phyloP scores from a whole-genome alignment of 2,888 invertebrate genomes.

The Phlogophora meticulosa region DNA sequence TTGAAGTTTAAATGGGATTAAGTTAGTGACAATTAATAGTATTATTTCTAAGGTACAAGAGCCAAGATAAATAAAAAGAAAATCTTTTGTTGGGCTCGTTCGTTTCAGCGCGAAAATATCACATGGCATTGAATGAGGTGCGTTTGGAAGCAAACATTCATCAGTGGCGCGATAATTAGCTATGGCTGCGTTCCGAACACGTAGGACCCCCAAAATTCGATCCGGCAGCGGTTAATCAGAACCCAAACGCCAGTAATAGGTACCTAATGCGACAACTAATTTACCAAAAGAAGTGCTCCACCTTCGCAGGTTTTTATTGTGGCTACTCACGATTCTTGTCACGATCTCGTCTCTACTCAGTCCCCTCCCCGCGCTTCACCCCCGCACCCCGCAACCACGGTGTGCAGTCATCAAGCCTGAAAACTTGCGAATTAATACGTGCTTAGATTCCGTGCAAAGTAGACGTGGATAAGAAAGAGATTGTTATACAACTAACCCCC shows the following conservation, averaged over 20 bases:
- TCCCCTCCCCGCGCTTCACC: slow-evolving; percentile 30
- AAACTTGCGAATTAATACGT: slow-evolving; percentile 89
- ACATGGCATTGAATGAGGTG: slow-evolving; percentile 63
- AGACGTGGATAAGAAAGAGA: slow-evolving; percentile 65
- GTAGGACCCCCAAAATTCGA: slow-evolving; percentile 68
- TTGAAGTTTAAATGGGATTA: not conserved
- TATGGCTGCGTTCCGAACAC: slow-evolving; percentile 66
- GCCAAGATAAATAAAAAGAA: slow-evolving; percentile 5
- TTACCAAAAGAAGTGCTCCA: slow-evolving; percentile 83
- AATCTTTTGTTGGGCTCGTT: slow-evolving; percentile 12
- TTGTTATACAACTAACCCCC: slow-evolving; percentile 64
- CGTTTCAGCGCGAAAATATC: slow-evolving; percentile 45
- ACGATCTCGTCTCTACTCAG: slow-evolving; percentile 71
- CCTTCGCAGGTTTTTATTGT: slow-evolving; percentile 82
- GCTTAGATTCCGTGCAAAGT: slow-evolving; percentile 77
- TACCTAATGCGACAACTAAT: slow-evolving; percentile 89
- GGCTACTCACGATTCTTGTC: slow-evolving; percentile 81
- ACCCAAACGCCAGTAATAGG: slow-evolving; percentile 78
- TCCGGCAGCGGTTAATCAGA: slow-evolving; percentile 76
- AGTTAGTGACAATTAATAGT: not conserved
- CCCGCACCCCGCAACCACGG: slow-evolving; percentile 60
- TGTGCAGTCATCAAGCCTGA: slow-evolving; percentile 84
- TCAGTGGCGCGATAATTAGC: slow-evolving; percentile 68
- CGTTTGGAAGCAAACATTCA: slow-evolving; percentile 70
- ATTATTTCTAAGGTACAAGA: not conserved